phyloP scores from a whole-genome alignment of 2,888 invertebrate genomes.

The Allophyes oxyacanthae region DNA sequence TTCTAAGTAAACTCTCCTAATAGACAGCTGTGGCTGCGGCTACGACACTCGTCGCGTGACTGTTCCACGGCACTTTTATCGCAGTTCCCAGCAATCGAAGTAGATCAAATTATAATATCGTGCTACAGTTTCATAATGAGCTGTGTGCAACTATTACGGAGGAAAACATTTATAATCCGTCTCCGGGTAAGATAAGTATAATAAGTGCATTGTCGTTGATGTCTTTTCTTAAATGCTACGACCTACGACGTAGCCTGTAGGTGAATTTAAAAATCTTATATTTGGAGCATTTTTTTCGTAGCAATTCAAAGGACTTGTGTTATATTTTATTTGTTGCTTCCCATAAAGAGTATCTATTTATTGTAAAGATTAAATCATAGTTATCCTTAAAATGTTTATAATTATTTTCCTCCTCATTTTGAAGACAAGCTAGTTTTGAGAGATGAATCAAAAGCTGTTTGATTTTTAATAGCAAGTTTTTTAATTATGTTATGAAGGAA shows the following conservation, averaged over 20 bases:
- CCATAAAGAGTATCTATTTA: too few relatives aligned
- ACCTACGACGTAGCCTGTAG: constrained; percentile 56
- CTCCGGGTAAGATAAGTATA: constrained; percentile 30
- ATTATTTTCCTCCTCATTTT: too few relatives aligned
- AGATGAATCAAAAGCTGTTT: too few relatives aligned
- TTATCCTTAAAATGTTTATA: too few relatives aligned
- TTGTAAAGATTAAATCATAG: too few relatives aligned
- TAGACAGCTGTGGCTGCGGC: constrained; percentile 27
- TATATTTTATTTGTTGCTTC: too few relatives aligned
- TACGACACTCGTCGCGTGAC: constrained; percentile 59
- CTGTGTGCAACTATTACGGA: constrained; percentile 33
- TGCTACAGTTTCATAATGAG: constrained; percentile 51
- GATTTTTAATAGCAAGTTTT: too few relatives aligned
- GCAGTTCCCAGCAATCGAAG: constrained; percentile 66
- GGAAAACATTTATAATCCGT: constrained; percentile 35
- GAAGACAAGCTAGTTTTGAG: too few relatives aligned
- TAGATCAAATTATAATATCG: constrained; percentile 63
- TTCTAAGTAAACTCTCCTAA: constrained; percentile 46
- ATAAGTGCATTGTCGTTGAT: constrained; percentile 70
- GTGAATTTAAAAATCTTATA: constrained; percentile 7
- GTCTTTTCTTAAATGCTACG: constrained; percentile 75
- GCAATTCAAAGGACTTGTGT: constrained; percentile 1
- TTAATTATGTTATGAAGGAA: too few relatives aligned
- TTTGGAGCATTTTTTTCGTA: constrained; percentile 1
- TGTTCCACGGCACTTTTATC: constrained; percentile 50